Evolutionary conservation across 2,113 vertebrate species (phyloP).

Genomic region (Nothoprocta perdicaria): DNA sequence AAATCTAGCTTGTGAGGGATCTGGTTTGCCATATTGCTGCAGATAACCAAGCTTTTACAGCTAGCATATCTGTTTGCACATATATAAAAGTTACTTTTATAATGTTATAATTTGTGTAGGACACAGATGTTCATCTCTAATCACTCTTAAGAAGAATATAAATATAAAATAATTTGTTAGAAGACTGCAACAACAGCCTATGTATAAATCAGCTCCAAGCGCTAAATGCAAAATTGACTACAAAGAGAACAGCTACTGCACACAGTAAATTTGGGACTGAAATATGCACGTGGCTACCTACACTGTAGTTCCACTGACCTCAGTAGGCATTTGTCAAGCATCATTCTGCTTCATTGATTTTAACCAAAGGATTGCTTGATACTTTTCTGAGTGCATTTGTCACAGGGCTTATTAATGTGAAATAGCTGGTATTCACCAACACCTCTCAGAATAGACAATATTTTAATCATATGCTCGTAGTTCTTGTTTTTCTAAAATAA

Average conservation of each 20-base stretch:
- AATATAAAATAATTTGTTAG: constrained; percentile 22
- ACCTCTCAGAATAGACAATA: not conserved
- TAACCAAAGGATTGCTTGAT: not conserved
- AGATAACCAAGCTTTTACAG: constrained; percentile 37
- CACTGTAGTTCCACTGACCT: not conserved
- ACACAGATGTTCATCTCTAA: constrained; percentile 52
- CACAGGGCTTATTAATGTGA: not conserved
- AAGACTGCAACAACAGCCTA: not conserved
- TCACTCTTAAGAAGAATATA: constrained; percentile 34
- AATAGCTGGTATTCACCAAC: not conserved
- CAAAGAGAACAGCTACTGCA: not conserved
- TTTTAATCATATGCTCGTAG: not conserved
- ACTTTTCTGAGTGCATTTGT: not conserved
- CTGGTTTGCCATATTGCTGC: constrained; percentile 38
- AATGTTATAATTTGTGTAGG: constrained; percentile 26
- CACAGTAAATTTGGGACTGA: not conserved
- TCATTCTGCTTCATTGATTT: not conserved
- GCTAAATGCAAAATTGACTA: constrained; percentile 16
- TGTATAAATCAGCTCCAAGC: constrained; percentile 23
- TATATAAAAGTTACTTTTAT: constrained; percentile 42
- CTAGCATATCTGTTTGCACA: not conserved
- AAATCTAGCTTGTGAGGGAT: constrained; percentile 23
- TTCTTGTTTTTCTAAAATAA: not conserved
- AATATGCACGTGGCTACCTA: not conserved
- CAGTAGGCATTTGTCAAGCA: not conserved